These are phyloP conservation scores for Petrocephalus microphthalmus DNA, from an alignment of 2,113 vertebrate species.

Conservation along the genomic window DNA sequence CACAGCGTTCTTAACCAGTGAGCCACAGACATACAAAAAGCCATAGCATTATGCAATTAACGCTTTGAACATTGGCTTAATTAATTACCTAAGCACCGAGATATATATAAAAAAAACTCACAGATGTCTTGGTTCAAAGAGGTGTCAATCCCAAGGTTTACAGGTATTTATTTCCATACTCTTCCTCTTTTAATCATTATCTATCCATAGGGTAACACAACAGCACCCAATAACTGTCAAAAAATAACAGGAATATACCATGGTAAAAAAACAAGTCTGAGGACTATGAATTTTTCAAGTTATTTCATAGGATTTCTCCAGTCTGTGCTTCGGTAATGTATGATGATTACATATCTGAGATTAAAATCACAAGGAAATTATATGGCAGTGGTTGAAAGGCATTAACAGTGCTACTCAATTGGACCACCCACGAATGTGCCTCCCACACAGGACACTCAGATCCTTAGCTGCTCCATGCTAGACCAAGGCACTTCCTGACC, in stretches of 20 bases:
- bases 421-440: neutral
- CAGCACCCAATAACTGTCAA: neutral
- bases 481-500: neutral
- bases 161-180: neutral
- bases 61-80: neutral
- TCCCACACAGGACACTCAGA: neutral
- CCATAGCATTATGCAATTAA: neutral
- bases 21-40: neutral
- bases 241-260: neutral
- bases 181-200: neutral
- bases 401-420: neutral
- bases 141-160: neutral
- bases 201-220: neutral
- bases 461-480: neutral
- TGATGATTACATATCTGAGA: conserved; percentile 3
- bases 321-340: neutral
- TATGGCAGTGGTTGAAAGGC: neutral
- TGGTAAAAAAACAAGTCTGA: neutral
- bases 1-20: neutral
- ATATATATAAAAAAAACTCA: too few relatives aligned
- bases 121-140: neutral
- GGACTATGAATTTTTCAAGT: neutral
- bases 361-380: conserved; percentile 4
- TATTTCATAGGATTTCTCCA: neutral
- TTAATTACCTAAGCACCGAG: neutral